These are phyloP conservation scores for Neocrepidodera transversa DNA, from an alignment of 2,888 invertebrate genomes.

Conservation along the genomic window DNA sequence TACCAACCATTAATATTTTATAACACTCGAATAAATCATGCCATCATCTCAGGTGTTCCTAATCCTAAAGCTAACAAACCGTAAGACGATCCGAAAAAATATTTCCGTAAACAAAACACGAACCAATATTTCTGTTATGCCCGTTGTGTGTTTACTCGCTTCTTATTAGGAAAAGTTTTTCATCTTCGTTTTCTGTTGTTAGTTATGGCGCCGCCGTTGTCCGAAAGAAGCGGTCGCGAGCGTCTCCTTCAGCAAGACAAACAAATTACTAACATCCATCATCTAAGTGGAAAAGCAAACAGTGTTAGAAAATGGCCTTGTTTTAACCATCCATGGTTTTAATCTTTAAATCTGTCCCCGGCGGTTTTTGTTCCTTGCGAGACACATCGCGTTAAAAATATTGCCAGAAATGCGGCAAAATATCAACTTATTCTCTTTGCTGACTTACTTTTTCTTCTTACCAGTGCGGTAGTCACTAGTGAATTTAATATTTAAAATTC, in stretches of 20 bases:
- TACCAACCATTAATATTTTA: too few relatives aligned
- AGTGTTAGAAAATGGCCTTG: constrained; percentile 27
- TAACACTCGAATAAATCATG: background rate
- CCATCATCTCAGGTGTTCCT: background rate
- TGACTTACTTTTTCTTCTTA: too few relatives aligned
- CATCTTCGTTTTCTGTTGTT: constrained; percentile 12
- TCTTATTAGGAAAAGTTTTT: constrained; percentile 23
- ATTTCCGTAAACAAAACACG: constrained; percentile 15
- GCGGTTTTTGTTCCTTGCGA: background rate
- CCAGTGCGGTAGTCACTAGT: too few relatives aligned
- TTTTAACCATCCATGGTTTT: constrained; percentile 18
- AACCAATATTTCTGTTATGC: constrained; percentile 8
- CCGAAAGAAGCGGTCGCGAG: constrained; percentile 20
- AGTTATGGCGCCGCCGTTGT: constrained; percentile 23
- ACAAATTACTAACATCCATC: constrained; percentile 31
- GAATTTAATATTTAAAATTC: too few relatives aligned
- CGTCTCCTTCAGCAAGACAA: constrained; percentile 19
- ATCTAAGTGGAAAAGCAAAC: constrained; percentile 34
- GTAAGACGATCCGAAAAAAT: constrained; percentile 8
- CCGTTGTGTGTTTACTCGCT: constrained; percentile 18
- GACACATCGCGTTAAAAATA: background rate
- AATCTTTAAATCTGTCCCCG: constrained; percentile 2
- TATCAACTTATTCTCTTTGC: background rate
- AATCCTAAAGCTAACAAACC: background rate
- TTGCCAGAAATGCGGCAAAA: background rate